Base-by-base conservation (phyloP, 2,113 vertebrate species). In the Cryptotis parvus region DNA sequence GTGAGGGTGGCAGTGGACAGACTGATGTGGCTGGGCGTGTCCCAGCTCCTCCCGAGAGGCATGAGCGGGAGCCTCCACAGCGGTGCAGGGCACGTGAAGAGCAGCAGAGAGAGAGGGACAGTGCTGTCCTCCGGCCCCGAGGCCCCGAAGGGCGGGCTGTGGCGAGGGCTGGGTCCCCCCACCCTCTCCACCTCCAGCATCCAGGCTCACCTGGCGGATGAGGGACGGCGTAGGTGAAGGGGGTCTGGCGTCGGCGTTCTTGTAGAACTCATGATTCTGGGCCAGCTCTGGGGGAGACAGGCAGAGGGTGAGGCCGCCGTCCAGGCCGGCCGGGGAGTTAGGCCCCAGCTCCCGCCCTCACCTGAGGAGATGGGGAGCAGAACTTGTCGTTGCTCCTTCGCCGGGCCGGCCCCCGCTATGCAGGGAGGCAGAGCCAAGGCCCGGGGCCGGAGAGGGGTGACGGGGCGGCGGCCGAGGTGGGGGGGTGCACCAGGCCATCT, bases 241-340 rank as follows among this genome's bases (percentile, higher is more conserved):
- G 99, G 99, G 99, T 96, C 99, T 98, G 95, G 99, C 99, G 3
- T 99, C 99, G 1, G 99, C 99, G 15, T 99, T 99, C 97, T 99
- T 99, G 98, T 99, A 99, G 97, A 99, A 99, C 98, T 99, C 99
- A n/a, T 99, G 99, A 97, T 99, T 99, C 98, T 99, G 99, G 95
- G 99, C 99, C 96, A 99, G 99, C 96, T 99, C 99, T 99, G 98
- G n/a, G 27, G 82, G 31, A 89, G n/a, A 66, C 26, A 4, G 31
- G 45, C 24, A 85, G 83, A 75, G 8, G 43, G 14, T 86, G 24
- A 87, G 68, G 77, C 0, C 66, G 75, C 24, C 22, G 4, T 22
- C 14, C 4, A 14, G 20, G 37, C 58, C 8, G 66, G 69, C 22
- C 3, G 8, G 69, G 18, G 35, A 35, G 8, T 5, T 3, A 22